Evolutionary conservation across 2,888 invertebrate genomes (phyloP), one percentile per base, ranked within the genome.

Genomic region (Nymphalis urticae): DNA sequence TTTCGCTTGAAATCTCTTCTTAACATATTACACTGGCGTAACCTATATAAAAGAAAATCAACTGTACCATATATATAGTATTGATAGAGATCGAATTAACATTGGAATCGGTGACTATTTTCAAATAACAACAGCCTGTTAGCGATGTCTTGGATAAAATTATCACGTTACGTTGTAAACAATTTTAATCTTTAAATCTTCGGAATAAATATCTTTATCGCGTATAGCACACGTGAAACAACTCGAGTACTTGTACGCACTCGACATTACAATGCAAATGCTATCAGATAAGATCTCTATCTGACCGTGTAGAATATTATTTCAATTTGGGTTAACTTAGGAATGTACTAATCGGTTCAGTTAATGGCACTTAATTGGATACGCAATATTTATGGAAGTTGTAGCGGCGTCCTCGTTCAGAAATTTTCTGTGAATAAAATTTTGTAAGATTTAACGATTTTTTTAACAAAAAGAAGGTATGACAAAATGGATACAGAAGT

Each of bases 181-280:
- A 47, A 60, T 62, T 54, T 48, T 66, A 42, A 63, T 24, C 48
- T 17, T 62, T 71, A 24, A 19, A 32, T 17, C 36, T 36, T 19
- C 17, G 47, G 9, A 17, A 19, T 67, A 67, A 53, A 32, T 32
- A 48, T 27, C 48, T 32, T 56, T 67, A 64, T 72, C 48, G 21
- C 47, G 27, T 62, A 47, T 56, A 7, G 21, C 16, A 24, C 36
- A 53, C 42, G 32, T 56, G 17, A 51, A 63, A 59, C 42, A 64
- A 51, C 32, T 62, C 21, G 13, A 69, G 51, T 51, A 53, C 36
- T 51, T 59, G 48, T 68, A 68, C 66, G 62, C 63, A 70, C 66
- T 72, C 64, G 61, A 69, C 64, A 69, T 71, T 70, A 69, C 71
- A 68, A 74, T 71, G 69, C 71, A 66, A 72, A 70, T 69, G 67